Evolutionary conservation across 2,888 invertebrate species (phyloP), one percentile per base, ranked within the genome.

Genomic region (Scaptodrosophila latifasciaeformis): DNA sequence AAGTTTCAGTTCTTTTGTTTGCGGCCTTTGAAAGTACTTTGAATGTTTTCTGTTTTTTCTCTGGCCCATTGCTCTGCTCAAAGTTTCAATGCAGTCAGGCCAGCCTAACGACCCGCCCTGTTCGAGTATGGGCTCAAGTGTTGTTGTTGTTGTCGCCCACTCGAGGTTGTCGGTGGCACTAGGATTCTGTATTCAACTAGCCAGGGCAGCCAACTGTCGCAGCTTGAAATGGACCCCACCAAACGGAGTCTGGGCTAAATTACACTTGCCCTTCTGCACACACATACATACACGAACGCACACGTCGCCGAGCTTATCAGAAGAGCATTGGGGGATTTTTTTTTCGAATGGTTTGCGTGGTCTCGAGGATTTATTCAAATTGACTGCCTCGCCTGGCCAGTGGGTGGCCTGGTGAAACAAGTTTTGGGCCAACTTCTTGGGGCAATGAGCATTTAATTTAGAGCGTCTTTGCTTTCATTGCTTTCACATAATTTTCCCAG

Each of bases 371-470:
- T 63, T 59, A 63, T 63, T 59, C 44, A 63, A 63, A 63, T 63
- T 29, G 13, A 39, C 31, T 50, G 40, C 37, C 48, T 56, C 52
- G 49, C 61, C 24, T 12, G 21, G 51, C 37, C 17, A 15, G 12
- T 34, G 34, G 12, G 12, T 34, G 15, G 12, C 15, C 34, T 15
- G 12, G 34, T 34, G 15, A 6, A 10, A 6, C 34, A 6, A 15
- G 34, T 15, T 34, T 34, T 34, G 34, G 3, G 34, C 34, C 12
- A n/a, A n/a, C n/a, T n/a, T n/a, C n/a, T n/a, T n/a, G 18, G 48
- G 6, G 17, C 59, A 69, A 62, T 58, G 57, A 59, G 59, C 56
- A 60, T 76, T 72, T 62, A 70, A 75, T 71, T 63, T 56, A 49
- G 15, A 56, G 68, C 49, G 62, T 65, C 61, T 61, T 39, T 61